phyloP scores from a whole-genome alignment of 2,113 vertebrate species.

The Epinephelus cyanopodus region DNA sequence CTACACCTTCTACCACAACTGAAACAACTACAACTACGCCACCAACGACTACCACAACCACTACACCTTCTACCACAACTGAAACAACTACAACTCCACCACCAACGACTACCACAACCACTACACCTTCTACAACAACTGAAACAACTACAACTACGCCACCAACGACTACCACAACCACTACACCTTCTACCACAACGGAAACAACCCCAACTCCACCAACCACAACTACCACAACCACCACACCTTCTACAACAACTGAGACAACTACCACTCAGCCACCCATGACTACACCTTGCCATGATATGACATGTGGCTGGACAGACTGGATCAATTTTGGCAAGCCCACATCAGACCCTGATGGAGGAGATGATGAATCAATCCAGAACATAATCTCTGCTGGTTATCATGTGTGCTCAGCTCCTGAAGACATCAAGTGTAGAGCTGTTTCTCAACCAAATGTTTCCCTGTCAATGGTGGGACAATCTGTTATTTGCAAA shows the following conservation, averaged over 20 bases:
- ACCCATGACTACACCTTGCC: not conserved
- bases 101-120: not conserved
- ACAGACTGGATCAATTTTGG: slow-evolving; percentile 50
- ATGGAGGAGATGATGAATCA: slow-evolving; percentile 56
- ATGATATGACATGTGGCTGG: slow-evolving; percentile 14
- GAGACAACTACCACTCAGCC: fast-evolving
- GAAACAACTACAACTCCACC: not conserved
- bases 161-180: not conserved
- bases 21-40: not conserved
- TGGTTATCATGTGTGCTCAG: slow-evolving; percentile 25
- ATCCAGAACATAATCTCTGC: slow-evolving; percentile 28
- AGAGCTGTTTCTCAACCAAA: slow-evolving; percentile 47
- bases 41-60: not conserved
- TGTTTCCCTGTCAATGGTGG: slow-evolving; percentile 20
- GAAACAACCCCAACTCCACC: not conserved
- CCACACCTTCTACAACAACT: not conserved
- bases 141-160: not conserved
- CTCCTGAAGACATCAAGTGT: slow-evolving; percentile 46
- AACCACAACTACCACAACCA: not conserved
- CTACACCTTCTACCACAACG: not conserved
- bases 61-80: too few species aligned
- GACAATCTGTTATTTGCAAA: slow-evolving; percentile 62
- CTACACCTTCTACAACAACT: not conserved
- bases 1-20: not conserved
- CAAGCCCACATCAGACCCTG: slow-evolving; percentile 42